A percentile compares a stretch with the other conserved stretches of the same genome.
These are phyloP conservation scores for Calcarius lapponicus DNA, from an alignment of 2,797 vertebrate genomes.

Conservation along the genomic window DNA sequence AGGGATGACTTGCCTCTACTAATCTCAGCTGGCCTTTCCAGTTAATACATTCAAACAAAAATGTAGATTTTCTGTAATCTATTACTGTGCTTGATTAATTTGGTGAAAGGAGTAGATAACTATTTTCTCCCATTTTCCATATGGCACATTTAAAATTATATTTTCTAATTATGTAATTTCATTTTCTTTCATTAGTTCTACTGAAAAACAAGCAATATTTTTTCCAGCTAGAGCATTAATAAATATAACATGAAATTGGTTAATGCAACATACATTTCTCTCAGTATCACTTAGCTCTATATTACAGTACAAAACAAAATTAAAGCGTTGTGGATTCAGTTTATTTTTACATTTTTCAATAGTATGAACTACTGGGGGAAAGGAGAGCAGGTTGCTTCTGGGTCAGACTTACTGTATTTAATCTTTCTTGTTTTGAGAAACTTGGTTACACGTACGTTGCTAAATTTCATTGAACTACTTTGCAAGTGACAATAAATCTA, in stretches of 20 bases:
- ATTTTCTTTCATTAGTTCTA: constrained; percentile 36
- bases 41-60: constrained; percentile 62
- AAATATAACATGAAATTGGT: constrained; percentile 45
- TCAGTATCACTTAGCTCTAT: background rate
- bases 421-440: background rate
- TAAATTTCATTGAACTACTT: background rate
- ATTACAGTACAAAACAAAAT: background rate
- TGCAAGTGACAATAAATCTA: background rate
- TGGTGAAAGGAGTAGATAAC: background rate
- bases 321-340: background rate
- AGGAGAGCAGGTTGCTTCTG: background rate
- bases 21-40: constrained; percentile 59
- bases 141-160: background rate
- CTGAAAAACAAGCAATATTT: constrained; percentile 34
- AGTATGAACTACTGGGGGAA: background rate
- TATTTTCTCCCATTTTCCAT: constrained; percentile 37
- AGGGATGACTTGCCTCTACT: constrained; percentile 33
- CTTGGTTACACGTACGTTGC: background rate
- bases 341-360: background rate
- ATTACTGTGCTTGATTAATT: constrained; percentile 46
- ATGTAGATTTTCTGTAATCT: constrained; percentile 43
- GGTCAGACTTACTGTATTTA: background rate
- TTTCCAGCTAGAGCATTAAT: constrained; percentile 42
- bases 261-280: constrained; percentile 35
- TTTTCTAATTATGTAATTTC: constrained; percentile 27